Conservation (phyloP, 1,140 invertebrate species). For the Lordiphosa mommai region DNA sequence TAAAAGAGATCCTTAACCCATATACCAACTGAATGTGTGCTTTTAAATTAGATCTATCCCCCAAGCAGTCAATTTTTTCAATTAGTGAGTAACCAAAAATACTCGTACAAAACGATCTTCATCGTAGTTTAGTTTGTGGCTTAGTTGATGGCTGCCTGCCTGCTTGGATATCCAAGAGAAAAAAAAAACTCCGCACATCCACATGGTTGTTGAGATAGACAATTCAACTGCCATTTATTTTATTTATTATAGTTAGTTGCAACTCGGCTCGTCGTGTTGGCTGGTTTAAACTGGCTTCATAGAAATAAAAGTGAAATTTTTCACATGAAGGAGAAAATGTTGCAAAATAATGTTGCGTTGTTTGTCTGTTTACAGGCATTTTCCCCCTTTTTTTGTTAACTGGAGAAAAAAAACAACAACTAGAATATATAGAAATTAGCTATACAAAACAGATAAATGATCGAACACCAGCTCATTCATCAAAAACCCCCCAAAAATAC, state of each 20-base stretch:
- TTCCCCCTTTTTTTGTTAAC: too few species aligned
- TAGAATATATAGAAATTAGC: constrained; percentile 11
- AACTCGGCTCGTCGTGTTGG: constrained; percentile 37
- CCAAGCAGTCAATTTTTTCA: not conserved
- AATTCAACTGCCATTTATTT: constrained; percentile 68
- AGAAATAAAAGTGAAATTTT: constrained; percentile 71
- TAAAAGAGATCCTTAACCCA: too few species aligned
- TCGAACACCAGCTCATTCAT: constrained; percentile 53
- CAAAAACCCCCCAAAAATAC: constrained; percentile 33
- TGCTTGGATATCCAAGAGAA: not conserved
- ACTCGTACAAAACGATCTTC: too few species aligned
- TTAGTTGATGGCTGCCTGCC: too few species aligned
- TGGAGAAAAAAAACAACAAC: too few species aligned
- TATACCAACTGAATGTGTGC: too few species aligned
- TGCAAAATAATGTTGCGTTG: constrained; percentile 29
- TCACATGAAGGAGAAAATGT: constrained; percentile 65
- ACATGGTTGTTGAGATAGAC: constrained; percentile 29
- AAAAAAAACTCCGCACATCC: constrained; percentile 17
- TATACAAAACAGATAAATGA: constrained; percentile 10
- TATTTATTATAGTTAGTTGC: constrained; percentile 56
- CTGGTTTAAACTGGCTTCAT: constrained; percentile 46
- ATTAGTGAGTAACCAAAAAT: not conserved
- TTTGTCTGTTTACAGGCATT: not conserved
- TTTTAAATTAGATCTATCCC: too few species aligned
- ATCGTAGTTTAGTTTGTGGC: constrained; percentile 15